These are phyloP conservation scores for Xanthia togata DNA, from an alignment of 2,888 invertebrate species.

Conservation along the genomic window DNA sequence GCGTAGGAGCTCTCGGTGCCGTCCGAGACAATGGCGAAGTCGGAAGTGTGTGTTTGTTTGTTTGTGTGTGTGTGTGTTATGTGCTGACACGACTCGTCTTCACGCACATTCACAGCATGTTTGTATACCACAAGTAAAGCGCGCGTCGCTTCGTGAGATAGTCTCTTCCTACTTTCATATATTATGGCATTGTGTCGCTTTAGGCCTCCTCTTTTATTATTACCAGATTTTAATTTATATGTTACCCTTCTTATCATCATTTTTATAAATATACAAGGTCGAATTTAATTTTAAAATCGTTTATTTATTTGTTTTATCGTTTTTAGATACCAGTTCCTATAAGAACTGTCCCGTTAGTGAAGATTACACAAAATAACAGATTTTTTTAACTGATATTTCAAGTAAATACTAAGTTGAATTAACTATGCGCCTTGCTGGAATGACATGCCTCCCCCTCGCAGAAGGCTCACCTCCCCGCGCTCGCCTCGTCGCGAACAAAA, in stretches of 20 bases:
- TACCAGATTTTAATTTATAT: neutral
- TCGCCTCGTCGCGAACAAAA: no score
- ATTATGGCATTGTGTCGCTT: neutral
- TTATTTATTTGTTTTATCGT: neutral
- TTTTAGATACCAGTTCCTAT: neutral
- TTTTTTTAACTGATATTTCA: neutral
- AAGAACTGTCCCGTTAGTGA: neutral
- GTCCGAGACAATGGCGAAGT: no score
- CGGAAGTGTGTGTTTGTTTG: no score
- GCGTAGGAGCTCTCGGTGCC: no score
- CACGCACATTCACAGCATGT: no score
- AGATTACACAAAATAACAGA: neutral
- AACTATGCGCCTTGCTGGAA: no score
- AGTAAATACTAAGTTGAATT: no score
- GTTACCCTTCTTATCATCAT: neutral
- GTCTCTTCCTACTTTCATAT: neutral
- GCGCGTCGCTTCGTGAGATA: neutral
- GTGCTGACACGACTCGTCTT: no score
- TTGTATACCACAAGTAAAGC: no score
- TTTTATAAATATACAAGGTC: neutral
- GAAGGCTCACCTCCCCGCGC: no score
- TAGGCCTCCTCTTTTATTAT: neutral
- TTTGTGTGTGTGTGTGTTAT: no score
- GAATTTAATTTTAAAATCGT: neutral
- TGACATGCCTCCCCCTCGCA: no score